Base-by-base conservation (phyloP, 2,888 invertebrate genomes). In the Phragmatobia fuliginosa region DNA sequence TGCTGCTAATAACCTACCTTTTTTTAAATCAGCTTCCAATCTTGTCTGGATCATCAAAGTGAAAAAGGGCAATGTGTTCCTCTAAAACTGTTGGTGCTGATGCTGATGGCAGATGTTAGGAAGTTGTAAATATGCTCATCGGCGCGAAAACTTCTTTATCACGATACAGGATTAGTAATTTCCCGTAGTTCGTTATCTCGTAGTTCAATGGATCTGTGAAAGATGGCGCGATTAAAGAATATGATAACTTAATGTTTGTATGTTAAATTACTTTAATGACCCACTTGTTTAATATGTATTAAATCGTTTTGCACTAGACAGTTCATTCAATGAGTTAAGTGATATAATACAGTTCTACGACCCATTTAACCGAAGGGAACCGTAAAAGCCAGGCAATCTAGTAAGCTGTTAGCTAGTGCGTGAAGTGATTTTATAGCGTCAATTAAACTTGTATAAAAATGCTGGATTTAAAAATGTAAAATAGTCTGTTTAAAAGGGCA, bases 401-500 rank as follows among this genome's bases (percentile, higher is more conserved):
- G 11, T 52, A 25, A 52, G 25, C 52, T 25, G 25, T 52, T 52
- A 3, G 52, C 52, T 11, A 52, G 25, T 25, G 52, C 25, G 25
- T 10, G 25, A n/a, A 8, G 52, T 52, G 3, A 52, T 52, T 52
- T 25, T 52, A 52, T 25, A 11, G 21, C 25, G 25, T 25, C 25
- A 52, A 52, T 52, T 52, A 11, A 25, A 52, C 25, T 52, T 52
- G 11, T 18, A 58, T 31, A 31, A 58, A 58, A 31, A 0, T 18
- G 58, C 16, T 28, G 31, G 21, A 58, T n/a, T 25, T 25, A 38
- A 58, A 38, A 25, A 58, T 25, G 21, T 38, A 21, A 38, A 38
- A 52, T 10, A 4, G 25, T 31, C n/a, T 31, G 28, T 72, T 75
- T 49, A 62, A 38, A 52, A 45, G 31, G 11, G 21, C 31, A 32